These are phyloP conservation scores for Metalampra italica DNA, from an alignment of 2,888 invertebrate species.

Conservation along the genomic window DNA sequence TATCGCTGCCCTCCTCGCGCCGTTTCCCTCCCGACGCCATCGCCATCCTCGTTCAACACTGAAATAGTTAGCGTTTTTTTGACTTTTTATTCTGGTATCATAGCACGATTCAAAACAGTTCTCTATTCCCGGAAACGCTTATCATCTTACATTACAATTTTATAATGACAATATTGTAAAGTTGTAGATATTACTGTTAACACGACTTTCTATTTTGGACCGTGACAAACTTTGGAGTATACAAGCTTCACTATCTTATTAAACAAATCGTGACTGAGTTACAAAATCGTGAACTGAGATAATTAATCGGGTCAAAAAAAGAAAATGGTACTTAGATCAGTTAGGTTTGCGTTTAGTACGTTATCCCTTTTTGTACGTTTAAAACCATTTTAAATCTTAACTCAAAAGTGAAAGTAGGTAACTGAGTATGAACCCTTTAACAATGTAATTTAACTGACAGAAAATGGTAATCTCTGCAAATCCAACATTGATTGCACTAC, in stretches of 20 bases:
- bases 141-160: too few species aligned
- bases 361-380: too few species aligned
- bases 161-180: too few species aligned
- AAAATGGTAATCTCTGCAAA: conserved; percentile 1
- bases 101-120: neutral
- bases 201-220: conserved; percentile 30
- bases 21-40: conserved; percentile 82
- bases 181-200: conserved; percentile 12
- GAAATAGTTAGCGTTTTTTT: neutral
- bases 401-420: too few species aligned
- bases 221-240: conserved; percentile 27
- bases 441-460: too few species aligned
- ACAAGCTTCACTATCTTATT: neutral
- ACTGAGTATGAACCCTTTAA: too few species aligned
- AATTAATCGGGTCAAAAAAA: too few species aligned
- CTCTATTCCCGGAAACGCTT: too few species aligned
- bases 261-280: conserved; percentile 16
- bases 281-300: conserved; percentile 6
- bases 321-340: too few species aligned
- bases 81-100: neutral
- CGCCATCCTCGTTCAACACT: conserved; percentile 71
- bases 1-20: conserved; percentile 84
- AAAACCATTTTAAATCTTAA: too few species aligned
- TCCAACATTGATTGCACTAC: neutral
- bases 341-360: too few species aligned